Percentiles rank a stretch among this genome's conserved stretches.
These are phyloP conservation scores for Pyrochroa serraticornis DNA, from an alignment of 2,888 invertebrate genomes.

Conservation along the genomic window DNA sequence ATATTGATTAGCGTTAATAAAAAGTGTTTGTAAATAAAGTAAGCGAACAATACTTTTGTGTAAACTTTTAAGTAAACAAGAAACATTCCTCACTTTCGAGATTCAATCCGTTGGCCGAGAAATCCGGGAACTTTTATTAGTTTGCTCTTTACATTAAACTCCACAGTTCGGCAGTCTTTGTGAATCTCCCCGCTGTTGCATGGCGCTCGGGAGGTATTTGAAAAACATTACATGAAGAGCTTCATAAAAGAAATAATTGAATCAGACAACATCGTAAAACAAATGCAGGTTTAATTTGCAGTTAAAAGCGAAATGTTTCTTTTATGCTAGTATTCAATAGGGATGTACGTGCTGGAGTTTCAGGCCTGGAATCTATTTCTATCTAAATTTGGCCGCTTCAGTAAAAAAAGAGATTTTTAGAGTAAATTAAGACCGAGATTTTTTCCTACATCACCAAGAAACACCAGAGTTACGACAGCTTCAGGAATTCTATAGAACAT, in stretches of 20 bases:
- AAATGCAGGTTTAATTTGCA: slow-evolving; percentile 50
- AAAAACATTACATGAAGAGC: slow-evolving; percentile 36
- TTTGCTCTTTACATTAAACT: slow-evolving; percentile 21
- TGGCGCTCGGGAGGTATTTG: slow-evolving; percentile 28
- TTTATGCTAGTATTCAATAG: slow-evolving; percentile 42
- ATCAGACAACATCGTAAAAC: slow-evolving; percentile 48
- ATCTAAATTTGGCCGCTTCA: slow-evolving; percentile 29
- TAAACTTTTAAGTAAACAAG: slow-evolving; percentile 7
- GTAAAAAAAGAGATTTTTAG: not conserved
- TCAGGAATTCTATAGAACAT: not conserved
- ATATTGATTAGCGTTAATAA: too few species aligned
- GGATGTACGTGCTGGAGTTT: slow-evolving; percentile 39
- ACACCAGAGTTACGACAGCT: too few species aligned
- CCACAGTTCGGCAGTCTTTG: slow-evolving; percentile 15
- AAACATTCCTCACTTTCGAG: slow-evolving; percentile 13
- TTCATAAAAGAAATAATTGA: slow-evolving; percentile 49
- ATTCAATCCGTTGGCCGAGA: too few species aligned
- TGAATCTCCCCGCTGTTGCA: slow-evolving; percentile 17
- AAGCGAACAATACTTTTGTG: too few species aligned
- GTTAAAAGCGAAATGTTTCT: slow-evolving; percentile 48
- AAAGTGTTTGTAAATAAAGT: too few species aligned
- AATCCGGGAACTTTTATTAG: slow-evolving; percentile 7
- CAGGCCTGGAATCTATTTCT: slow-evolving; percentile 26
- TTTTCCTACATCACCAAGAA: slow-evolving; percentile 1
- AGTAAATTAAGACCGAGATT: slow-evolving; percentile 3